Conservation (phyloP, 1,140 invertebrate species). For the Bombus turneri region DNA sequence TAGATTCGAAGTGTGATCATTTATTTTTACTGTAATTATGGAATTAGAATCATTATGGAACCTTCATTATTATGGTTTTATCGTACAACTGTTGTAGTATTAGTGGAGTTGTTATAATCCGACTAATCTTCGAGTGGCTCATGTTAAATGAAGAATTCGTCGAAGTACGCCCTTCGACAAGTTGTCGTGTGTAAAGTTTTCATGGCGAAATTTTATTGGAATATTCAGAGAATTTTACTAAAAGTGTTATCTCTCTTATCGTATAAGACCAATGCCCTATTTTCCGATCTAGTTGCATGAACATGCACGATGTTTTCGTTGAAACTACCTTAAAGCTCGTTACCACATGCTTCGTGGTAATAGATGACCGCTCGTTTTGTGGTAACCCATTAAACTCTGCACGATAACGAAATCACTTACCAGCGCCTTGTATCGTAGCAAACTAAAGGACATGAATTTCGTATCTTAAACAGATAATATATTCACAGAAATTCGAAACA, state of each 20-base stretch:
- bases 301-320: background rate
- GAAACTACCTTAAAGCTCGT: slow-evolving; percentile 33
- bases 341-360: slow-evolving; percentile 19
- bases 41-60: no score
- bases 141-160: no score
- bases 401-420: slow-evolving; percentile 41
- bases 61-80: no score
- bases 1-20: no score
- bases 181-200: background rate
- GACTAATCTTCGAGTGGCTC: no score
- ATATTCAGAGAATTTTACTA: background rate
- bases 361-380: slow-evolving; percentile 32
- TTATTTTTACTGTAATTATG: no score
- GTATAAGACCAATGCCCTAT: background rate
- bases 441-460: background rate
- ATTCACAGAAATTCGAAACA: background rate
- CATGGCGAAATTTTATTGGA: background rate
- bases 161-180: no score
- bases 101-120: no score
- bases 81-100: no score
- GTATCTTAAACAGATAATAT: background rate
- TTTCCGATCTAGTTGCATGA: background rate
- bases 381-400: slow-evolving; percentile 39
- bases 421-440: slow-evolving; percentile 1
- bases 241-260: background rate